A percentile compares a stretch with the other conserved stretches of the same genome.
These are phyloP conservation scores for Lasius platythorax DNA, from an alignment of 2,888 invertebrate genomes.

Conservation along the genomic window DNA sequence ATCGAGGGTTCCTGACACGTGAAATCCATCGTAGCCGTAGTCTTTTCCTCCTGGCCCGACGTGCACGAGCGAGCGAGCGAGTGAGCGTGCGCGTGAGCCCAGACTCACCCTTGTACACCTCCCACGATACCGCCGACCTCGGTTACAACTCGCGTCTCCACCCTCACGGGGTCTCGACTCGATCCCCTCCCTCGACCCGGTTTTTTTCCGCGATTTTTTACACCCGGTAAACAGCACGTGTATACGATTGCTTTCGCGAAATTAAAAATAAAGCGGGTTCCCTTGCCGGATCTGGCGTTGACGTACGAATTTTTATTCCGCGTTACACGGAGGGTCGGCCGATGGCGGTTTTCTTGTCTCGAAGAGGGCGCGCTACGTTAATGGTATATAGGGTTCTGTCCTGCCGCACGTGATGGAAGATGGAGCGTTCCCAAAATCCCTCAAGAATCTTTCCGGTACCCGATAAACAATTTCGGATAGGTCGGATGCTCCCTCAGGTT, in stretches of 20 bases:
- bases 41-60: constrained; percentile 43
- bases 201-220: constrained; percentile 15
- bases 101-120: constrained; percentile 22
- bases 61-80: constrained; percentile 19
- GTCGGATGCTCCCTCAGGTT: constrained; percentile 2
- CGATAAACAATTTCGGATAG: constrained; percentile 73
- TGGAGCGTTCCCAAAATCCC: constrained; percentile 74
- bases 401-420: constrained; percentile 63
- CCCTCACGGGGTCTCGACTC: not conserved
- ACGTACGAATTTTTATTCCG: constrained; percentile 66
- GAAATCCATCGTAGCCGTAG: constrained; percentile 63
- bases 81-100: constrained; percentile 15
- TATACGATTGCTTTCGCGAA: constrained; percentile 36
- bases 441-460: constrained; percentile 47
- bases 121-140: not conserved
- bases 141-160: not conserved
- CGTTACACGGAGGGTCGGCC: constrained; percentile 10
- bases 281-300: constrained; percentile 55
- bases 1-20: constrained; percentile 66
- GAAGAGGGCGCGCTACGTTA: constrained; percentile 59
- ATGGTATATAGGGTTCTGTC: constrained; percentile 59
- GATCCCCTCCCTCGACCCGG: not conserved
- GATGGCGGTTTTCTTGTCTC: constrained; percentile 31
- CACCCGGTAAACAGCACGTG: not conserved
- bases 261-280: constrained; percentile 64